A percentile compares a stretch with the other conserved stretches of the same genome.
These are phyloP conservation scores for Enteromius anoplus DNA, from an alignment of 2,797 vertebrate genomes.

Conservation along the genomic window DNA sequence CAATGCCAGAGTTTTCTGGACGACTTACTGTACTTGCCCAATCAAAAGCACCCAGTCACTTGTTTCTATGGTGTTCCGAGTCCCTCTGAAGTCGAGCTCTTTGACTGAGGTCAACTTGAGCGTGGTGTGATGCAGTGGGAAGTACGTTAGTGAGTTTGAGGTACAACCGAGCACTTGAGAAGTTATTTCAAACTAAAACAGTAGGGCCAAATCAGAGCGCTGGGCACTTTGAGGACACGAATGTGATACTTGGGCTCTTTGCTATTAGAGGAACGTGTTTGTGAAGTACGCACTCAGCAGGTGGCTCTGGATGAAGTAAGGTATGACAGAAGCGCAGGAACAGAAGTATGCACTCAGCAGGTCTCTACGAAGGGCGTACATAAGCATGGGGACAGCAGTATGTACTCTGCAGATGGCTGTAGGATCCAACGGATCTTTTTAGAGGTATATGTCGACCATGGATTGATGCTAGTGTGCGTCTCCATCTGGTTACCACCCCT, in stretches of 20 bases:
- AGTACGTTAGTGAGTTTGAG: neutral
- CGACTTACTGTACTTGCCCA: neutral
- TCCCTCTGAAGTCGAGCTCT: neutral
- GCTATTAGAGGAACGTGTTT: conserved; percentile 36
- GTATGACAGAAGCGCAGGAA: conserved; percentile 8
- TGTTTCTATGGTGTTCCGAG: neutral
- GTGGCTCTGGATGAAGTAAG: conserved; percentile 33
- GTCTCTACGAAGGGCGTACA: conserved; percentile 31
- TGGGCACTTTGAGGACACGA: conserved; percentile 3
- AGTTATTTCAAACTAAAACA: conserved; percentile 30
- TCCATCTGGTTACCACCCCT: conserved; percentile 70
- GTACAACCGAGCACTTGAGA: neutral
- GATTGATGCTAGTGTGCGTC: conserved; percentile 48
- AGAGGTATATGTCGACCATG: neutral
- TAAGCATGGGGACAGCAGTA: conserved; percentile 45
- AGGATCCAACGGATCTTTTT: neutral
- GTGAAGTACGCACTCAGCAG: conserved; percentile 36
- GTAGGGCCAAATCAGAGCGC: conserved; percentile 14
- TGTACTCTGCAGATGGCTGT: conserved; percentile 48
- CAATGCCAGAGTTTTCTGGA: neutral
- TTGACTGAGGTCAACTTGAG: neutral
- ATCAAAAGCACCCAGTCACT: neutral
- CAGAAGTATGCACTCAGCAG: conserved; percentile 52
- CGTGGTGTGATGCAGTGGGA: neutral
- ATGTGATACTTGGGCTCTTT: conserved; percentile 12